These are phyloP conservation scores for Strigamia maritima DNA, from an alignment of 2,888 invertebrate species.

Conservation along the genomic window DNA sequence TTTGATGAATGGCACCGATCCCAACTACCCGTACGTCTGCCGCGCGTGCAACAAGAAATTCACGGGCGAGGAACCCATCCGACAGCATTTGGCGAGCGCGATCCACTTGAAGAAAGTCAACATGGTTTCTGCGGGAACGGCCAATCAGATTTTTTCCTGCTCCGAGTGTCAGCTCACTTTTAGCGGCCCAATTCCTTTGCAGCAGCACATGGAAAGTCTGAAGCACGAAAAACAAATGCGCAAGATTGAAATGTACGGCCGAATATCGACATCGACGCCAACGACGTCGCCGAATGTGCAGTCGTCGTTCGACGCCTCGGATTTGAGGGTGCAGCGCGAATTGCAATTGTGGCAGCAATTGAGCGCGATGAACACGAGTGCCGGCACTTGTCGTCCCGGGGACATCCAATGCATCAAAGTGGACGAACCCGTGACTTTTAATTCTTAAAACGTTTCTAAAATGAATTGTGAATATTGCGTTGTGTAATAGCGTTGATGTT, in stretches of 20 bases:
- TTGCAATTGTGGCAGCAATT: no score
- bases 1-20: background rate
- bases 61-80: background rate
- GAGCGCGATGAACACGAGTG: no score
- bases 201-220: background rate
- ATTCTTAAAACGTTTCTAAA: no score
- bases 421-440: no score
- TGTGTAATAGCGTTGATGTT: background rate
- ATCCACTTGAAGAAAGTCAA: background rate
- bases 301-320: no score
- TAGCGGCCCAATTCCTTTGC: background rate
- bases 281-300: background rate
- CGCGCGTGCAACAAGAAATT: background rate
- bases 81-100: background rate
- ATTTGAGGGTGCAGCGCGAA: no score
- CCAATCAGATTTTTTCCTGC: background rate
- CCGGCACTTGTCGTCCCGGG: no score
- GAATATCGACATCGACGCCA: no score
- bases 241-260: background rate
- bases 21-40: background rate
- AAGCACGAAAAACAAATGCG: constrained; percentile 1
- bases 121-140: background rate
- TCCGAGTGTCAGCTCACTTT: background rate
- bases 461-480: no score
- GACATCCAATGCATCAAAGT: no score